These are phyloP conservation scores for Plemyria rubiginata DNA, from an alignment of 2,888 invertebrate species.

Conservation along the genomic window DNA sequence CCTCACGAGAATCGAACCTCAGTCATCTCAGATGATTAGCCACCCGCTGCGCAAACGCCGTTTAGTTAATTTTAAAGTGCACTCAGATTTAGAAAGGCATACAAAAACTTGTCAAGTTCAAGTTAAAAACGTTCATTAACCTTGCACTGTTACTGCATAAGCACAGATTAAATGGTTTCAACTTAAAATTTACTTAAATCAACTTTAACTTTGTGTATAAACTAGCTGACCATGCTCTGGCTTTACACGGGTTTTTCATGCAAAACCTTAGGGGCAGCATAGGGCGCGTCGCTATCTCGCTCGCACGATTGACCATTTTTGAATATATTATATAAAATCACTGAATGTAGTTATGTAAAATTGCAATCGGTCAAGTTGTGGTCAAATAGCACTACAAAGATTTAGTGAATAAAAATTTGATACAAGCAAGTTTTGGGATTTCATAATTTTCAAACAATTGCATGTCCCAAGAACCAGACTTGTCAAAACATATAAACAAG, in stretches of 20 bases:
- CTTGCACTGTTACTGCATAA: slow-evolving; percentile 38
- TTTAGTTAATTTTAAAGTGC: slow-evolving; percentile 19
- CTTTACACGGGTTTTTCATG: neutral
- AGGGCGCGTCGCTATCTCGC: no score
- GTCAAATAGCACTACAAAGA: no score
- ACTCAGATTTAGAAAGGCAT: slow-evolving; percentile 38
- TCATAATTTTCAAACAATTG: no score
- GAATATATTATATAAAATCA: no score
- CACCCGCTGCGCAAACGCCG: neutral
- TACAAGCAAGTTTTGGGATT: no score
- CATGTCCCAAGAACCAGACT: no score
- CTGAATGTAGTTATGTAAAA: no score
- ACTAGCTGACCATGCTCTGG: neutral
- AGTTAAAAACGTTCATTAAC: slow-evolving; percentile 42
- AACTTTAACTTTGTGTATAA: neutral
- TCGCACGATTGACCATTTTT: no score
- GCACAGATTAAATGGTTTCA: neutral
- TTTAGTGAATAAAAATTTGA: no score
- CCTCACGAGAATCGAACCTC: neutral
- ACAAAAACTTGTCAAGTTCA: slow-evolving; percentile 40
- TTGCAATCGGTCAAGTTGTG: no score
- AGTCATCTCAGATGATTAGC: neutral
- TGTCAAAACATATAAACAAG: no score
- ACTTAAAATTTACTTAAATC: neutral
- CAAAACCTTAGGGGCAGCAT: no score